Evolutionary conservation across 2,888 invertebrate genomes (phyloP), one percentile per base, ranked within the genome.

Genomic region (Callyntrura guangdongensis): DNA sequence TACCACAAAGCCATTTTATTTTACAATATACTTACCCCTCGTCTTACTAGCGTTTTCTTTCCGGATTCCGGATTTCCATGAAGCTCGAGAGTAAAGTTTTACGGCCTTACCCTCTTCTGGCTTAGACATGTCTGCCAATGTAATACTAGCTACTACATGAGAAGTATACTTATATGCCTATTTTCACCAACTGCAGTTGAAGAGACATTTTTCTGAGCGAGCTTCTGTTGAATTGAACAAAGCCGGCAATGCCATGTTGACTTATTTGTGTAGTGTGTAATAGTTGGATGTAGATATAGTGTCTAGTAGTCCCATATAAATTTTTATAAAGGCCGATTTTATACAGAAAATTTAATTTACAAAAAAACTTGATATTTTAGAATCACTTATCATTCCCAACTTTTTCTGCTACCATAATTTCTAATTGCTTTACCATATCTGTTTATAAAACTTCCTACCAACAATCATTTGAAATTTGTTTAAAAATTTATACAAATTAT

Each of bases 151-250:
- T 17, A 22, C 25, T 12, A 22, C 22, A 9, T 64, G 11, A 4
- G 22, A 8, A 64, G 17, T 53, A 53, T 67, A 64, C n/a, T 36
- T 27, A 67, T 6, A 77, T 25, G 25, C 25, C 20, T 49, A 77
- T 74, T 74, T 74, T 77, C 49, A 53, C 49, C 36, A 77, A 47
- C 72, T 47, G 72, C 49, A 49, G 74, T 77, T 77, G n/a, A n/a
- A 49, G 49, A 77, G 74, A 49, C 74, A 77, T 25, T 77, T 77
- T 49, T 49, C 25, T 49, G 11, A 49, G 74, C 27, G 6, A 36
- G 36, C 36, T 14, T 74, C 8, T 47, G 36, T 36, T 36, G 36
- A 36, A 49, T 36, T 36, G 36, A 36, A 49, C 22, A 45, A 45
- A 77, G 74, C 74, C 47, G 74, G 47, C 14, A 59, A 17, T n/a